phyloP scores from a whole-genome alignment of 1,140 invertebrate genomes.

The Aphidius gifuensis region DNA sequence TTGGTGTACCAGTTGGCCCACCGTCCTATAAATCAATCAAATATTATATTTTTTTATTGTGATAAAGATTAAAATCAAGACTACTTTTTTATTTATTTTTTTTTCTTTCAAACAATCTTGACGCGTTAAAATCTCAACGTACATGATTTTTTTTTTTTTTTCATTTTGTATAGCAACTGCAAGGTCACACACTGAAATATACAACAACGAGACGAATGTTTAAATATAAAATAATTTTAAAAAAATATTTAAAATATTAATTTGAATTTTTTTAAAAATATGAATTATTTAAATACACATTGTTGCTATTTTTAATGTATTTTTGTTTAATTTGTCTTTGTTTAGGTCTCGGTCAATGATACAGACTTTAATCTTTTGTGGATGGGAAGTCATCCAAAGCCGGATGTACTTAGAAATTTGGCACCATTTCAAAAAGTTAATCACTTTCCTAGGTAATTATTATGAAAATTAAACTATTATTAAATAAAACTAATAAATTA shows the following conservation, averaged over 20 bases:
- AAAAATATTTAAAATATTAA: background rate
- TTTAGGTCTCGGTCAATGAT: constrained; percentile 53
- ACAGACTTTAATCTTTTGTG: constrained; percentile 84
- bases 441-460: constrained; percentile 81
- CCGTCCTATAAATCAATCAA: no score
- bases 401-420: constrained; percentile 76
- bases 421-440: constrained; percentile 86
- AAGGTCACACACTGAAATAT: background rate
- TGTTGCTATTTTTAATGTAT: no score
- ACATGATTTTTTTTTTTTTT: constrained; percentile 10
- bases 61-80: no score
- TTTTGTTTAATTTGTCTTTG: constrained; percentile 19
- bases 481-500: background rate
- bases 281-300: constrained; percentile 2
- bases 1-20: no score
- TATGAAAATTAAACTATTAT: background rate
- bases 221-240: constrained; percentile 4
- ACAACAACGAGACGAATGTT: constrained; percentile 8
- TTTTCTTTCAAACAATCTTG: no score
- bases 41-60: no score
- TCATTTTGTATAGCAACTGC: constrained; percentile 1
- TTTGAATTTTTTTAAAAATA: background rate
- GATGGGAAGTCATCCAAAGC: constrained; percentile 88
- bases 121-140: constrained; percentile 12
- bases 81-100: no score